phyloP scores from a whole-genome alignment of 2,888 invertebrate species.

The Tenthredo mesomela region DNA sequence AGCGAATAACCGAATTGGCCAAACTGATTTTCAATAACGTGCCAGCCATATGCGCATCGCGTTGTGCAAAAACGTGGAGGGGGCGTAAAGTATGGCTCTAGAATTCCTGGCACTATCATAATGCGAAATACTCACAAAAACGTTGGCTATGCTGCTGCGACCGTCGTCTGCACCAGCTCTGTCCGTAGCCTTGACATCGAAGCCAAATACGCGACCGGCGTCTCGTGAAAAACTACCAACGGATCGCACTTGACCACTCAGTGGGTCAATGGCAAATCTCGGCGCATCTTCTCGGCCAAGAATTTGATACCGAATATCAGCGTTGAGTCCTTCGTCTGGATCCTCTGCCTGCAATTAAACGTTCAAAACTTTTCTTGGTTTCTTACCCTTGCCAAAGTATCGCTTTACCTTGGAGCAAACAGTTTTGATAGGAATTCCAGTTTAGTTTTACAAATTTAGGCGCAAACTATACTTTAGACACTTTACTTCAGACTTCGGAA shows the following conservation, averaged over 20 bases:
- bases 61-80: background rate
- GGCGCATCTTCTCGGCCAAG: conserved; percentile 86
- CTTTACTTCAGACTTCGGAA: no score
- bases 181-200: conserved; percentile 94
- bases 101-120: background rate
- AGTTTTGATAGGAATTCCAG: no score
- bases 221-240: conserved; percentile 85
- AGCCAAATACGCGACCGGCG: conserved; percentile 89
- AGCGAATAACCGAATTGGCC: background rate
- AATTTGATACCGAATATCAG: conserved; percentile 90
- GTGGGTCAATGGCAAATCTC: conserved; percentile 88
- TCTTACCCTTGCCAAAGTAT: background rate
- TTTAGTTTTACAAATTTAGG: no score
- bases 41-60: background rate
- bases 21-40: conserved; percentile 3
- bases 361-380: background rate
- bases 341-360: conserved; percentile 83
- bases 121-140: conserved; percentile 84
- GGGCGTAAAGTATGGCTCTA: background rate
- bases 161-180: conserved; percentile 90
- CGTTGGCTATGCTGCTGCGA: conserved; percentile 90
- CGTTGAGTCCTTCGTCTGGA: conserved; percentile 87
- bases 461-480: no score
- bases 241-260: conserved; percentile 87
- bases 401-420: no score